Base-by-base conservation (phyloP, 2,888 invertebrate genomes). In the Automeris io region DNA sequence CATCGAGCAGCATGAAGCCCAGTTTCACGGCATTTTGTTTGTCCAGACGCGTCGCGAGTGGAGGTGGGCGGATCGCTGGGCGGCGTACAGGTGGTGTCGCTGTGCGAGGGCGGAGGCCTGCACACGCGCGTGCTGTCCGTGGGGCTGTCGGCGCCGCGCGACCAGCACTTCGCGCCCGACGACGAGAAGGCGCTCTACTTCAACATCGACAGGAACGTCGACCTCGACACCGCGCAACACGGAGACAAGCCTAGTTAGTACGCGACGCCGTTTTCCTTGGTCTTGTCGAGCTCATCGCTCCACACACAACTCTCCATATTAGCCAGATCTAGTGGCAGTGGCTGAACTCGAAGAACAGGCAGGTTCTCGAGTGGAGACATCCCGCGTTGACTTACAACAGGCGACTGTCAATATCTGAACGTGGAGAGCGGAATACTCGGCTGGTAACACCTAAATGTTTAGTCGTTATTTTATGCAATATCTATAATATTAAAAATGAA, bases 71-170 rank as follows among this genome's bases (percentile, higher is more conserved):
- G 98, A 1, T 96, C 96, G 0, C 87, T 98, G 37, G 97, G 97
- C 44, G 98, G 98, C 5, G 89, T 98, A 49, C 97, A 97, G 77
- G 91, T 95, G 48, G 87, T 96, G 45, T 95, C 98, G 73, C 91
- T 97, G 58, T 96, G 96, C 12, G 91, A 93, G 21, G 94, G 94
- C 65, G 94, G 93, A 1, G 91, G 92, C 40, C 88, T 91, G 50
- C 96, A 97, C 81, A 92, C 95, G 72, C 88, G 96, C 51, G 94
- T 98, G 55, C 86, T 97, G 45, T 92, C 93, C 41, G 93, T 96
- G 7, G 97, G 97, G 1, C 89, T 91, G 42, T 93, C 65, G 46
- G 95, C 91, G 89, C 47, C 49, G 54, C 68, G 79, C 39, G 33
- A 43, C 31, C 56, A 42, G 47, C 43, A 40, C 41, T 42, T 41